phyloP scores from a whole-genome alignment of 2,888 invertebrate genomes.

The Tipula confusa region DNA sequence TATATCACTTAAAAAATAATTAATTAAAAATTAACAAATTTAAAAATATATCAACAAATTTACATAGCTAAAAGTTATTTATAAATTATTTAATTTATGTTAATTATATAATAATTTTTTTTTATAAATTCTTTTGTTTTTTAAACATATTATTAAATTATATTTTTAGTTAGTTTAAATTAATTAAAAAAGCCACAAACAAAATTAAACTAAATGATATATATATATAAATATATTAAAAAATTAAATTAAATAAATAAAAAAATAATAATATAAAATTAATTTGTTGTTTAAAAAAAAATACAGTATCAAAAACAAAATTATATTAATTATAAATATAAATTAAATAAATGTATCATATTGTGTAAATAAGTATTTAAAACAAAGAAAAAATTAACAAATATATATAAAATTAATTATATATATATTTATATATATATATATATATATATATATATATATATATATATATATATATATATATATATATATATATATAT shows the following conservation, averaged over 20 bases:
- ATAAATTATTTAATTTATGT: not conserved
- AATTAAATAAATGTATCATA: conserved; percentile 21
- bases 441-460: not conserved
- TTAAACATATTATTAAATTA: not conserved
- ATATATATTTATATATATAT: not conserved
- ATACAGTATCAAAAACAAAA: not conserved
- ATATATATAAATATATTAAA: not conserved
- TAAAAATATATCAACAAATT: conserved; percentile 21
- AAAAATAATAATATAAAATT: conserved; percentile 4
- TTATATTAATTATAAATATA: conserved; percentile 8
- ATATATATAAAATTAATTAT: not conserved
- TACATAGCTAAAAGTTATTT: not conserved
- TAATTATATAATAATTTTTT: not conserved
- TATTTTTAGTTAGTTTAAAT: not conserved
- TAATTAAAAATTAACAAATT: too few species aligned
- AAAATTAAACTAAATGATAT: conserved; percentile 8
- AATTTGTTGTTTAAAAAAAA: conserved; percentile 5
- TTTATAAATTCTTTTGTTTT: not conserved
- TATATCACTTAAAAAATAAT: conserved; percentile 10
- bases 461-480: not conserved
- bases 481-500: too few species aligned
- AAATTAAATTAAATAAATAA: not conserved
- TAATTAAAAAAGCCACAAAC: conserved; percentile 9
- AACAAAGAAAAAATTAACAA: not conserved
- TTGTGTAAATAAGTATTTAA: not conserved